These are phyloP conservation scores for Hormiphora californensis DNA, from an alignment of 37 sponge, comb jelly and placozoan species.

Conservation along the genomic window DNA sequence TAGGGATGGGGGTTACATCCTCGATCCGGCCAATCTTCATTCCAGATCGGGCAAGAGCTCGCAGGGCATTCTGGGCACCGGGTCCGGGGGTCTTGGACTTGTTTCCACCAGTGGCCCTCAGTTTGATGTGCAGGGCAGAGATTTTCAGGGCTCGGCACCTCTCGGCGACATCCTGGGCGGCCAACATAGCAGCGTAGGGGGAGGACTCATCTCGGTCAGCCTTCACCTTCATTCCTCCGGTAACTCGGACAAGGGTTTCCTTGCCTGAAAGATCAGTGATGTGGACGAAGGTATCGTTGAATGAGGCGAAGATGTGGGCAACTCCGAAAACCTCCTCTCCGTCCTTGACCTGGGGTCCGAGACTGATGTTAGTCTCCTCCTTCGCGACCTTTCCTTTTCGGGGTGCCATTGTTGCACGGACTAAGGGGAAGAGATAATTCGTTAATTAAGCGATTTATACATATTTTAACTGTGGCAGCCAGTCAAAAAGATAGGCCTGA, in stretches of 20 bases:
- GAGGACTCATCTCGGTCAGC: conserved; percentile 99
- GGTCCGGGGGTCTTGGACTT: conserved; percentile 99
- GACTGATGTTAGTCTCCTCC: conserved; percentile 80
- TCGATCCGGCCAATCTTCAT: conserved; percentile 99
- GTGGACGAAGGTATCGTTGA: conserved; percentile 99
- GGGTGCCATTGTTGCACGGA: too few species aligned
- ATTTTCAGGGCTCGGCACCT: conserved; percentile 91
- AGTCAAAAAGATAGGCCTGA: too few species aligned
- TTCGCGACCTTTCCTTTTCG: conserved; percentile 72
- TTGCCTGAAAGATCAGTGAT: conserved; percentile 98
- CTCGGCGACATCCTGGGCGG: conserved; percentile 98
- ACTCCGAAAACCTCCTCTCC: conserved; percentile 98
- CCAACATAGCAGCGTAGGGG: conserved; percentile 99
- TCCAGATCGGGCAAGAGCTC: conserved; percentile 92
- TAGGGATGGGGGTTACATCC: conserved; percentile 99
- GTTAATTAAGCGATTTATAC: too few species aligned
- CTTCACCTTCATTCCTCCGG: conserved; percentile 99
- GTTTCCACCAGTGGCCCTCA: conserved; percentile 95
- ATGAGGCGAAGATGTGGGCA: conserved; percentile 98
- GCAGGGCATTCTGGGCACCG: conserved; percentile 95
- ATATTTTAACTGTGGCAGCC: too few species aligned
- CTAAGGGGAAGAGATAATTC: too few species aligned
- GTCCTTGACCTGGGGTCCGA: conserved; percentile 86
- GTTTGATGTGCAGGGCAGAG: conserved; percentile 95
- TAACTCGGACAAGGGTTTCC: conserved; percentile 94